Conservation (phyloP, 2,113 vertebrate species). For the Zosterops hypoxanthus region DNA sequence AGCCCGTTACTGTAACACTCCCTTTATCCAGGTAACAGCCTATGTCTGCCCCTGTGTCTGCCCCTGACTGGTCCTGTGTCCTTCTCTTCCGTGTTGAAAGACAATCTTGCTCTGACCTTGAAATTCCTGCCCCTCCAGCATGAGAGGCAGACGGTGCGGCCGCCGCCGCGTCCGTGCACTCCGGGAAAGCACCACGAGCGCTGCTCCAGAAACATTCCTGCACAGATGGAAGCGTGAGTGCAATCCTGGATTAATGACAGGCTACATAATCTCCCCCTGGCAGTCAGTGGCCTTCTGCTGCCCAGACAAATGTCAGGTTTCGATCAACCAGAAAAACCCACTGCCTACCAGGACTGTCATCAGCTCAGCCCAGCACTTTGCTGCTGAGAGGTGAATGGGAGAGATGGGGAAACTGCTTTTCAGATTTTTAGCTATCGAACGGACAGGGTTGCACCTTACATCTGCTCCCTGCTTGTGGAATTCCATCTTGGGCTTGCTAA, state of each 20-base stretch:
- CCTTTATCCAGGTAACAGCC: not conserved
- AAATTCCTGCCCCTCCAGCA: not conserved
- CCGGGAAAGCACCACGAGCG: not conserved
- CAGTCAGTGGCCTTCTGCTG: slow-evolving; percentile 33
- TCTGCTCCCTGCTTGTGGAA: not conserved
- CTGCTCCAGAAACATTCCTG: not conserved
- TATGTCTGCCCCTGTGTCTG: not conserved
- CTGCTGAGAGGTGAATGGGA: not conserved
- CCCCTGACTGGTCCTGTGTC: not conserved
- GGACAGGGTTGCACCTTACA: not conserved
- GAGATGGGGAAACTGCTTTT: not conserved
- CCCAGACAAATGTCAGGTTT: slow-evolving; percentile 52
- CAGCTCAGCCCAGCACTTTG: not conserved
- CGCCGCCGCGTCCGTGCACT: not conserved
- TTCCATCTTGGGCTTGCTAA: not conserved
- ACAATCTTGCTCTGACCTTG: not conserved
- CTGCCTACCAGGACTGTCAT: not conserved
- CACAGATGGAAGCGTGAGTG: not conserved
- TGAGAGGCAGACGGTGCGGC: not conserved
- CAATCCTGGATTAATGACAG: not conserved
- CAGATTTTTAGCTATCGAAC: not conserved
- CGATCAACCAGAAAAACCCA: slow-evolving; percentile 28
- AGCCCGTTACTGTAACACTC: not conserved
- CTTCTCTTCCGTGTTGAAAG: not conserved
- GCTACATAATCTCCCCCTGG: slow-evolving; percentile 32